Conservation (phyloP, 92 coral and sea anemone genomes). For the Scolanthus callimorphus region DNA sequence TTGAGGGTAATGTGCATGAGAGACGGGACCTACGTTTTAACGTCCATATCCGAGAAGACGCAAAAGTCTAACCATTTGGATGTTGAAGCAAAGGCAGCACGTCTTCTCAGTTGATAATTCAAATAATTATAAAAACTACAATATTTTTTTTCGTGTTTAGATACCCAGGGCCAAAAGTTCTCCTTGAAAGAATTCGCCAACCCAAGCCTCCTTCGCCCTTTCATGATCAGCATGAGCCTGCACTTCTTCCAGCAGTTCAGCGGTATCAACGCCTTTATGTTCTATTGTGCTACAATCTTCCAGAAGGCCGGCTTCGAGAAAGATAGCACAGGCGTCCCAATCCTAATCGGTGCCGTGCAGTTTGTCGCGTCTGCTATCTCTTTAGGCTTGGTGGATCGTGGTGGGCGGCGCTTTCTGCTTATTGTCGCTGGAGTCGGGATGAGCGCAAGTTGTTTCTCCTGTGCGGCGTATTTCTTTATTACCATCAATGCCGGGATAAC, state of each 20-base stretch:
- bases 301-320: constrained; percentile 66
- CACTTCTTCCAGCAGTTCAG: constrained; percentile 79
- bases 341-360: constrained; percentile 72
- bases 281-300: constrained; percentile 83
- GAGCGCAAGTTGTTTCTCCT: constrained; percentile 53
- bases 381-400: constrained; percentile 73
- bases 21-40: too few relatives aligned
- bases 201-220: constrained; percentile 66
- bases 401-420: constrained; percentile 79
- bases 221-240: constrained; percentile 63
- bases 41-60: too few relatives aligned
- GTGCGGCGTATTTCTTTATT: constrained; percentile 54
- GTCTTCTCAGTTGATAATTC: too few relatives aligned
- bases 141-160: not conserved
- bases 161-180: constrained; percentile 27
- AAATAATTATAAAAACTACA: too few relatives aligned
- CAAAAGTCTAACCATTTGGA: too few relatives aligned
- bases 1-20: too few relatives aligned
- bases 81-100: too few relatives aligned
- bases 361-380: constrained; percentile 57
- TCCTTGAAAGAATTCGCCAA: constrained; percentile 54
- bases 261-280: constrained; percentile 87
- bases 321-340: constrained; percentile 65
- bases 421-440: constrained; percentile 59
- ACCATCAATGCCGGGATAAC: constrained; percentile 9